A percentile compares a stretch with the other conserved stretches of the same genome.
These are phyloP conservation scores for Rhinella marina DNA, from an alignment of 2,797 vertebrate genomes.

Conservation along the genomic window DNA sequence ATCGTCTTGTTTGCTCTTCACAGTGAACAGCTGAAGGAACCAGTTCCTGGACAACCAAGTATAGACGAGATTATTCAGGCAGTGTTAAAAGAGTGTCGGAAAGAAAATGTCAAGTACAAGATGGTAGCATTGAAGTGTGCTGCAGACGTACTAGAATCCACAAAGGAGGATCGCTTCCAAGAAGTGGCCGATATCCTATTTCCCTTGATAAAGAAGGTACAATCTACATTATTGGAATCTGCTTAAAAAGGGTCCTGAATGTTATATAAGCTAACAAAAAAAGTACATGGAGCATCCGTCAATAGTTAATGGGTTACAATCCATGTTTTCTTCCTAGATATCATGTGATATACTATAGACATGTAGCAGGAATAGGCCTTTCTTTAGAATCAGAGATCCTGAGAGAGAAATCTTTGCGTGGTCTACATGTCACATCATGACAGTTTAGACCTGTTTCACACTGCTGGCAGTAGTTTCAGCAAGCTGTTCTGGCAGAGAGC, in stretches of 20 bases:
- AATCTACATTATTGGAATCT: not conserved
- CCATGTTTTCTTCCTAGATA: no score
- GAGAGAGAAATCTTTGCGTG: no score
- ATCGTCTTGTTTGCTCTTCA: not conserved
- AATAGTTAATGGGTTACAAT: no score
- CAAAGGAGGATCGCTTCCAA: conserved; percentile 87
- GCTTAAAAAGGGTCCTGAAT: not conserved
- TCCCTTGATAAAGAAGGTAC: conserved; percentile 93
- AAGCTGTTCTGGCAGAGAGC: no score
- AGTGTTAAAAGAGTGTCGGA: conserved; percentile 91
- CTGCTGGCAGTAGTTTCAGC: no score
- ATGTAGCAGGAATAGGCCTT: no score
- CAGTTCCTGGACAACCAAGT: conserved; percentile 83
- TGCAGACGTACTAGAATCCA: conserved; percentile 84
- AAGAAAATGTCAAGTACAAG: conserved; percentile 91
- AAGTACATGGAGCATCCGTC: no score
- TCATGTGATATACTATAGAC: no score
- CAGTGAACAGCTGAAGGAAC: conserved; percentile 85
- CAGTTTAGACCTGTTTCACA: no score
- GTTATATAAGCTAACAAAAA: not conserved
- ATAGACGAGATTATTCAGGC: conserved; percentile 82
- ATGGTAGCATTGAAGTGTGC: conserved; percentile 86
- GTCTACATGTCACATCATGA: no score
- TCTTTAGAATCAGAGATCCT: no score
- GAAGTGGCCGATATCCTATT: conserved; percentile 86